These are phyloP conservation scores for Pelusios castaneus DNA, from an alignment of 2,113 vertebrate species.

Conservation along the genomic window DNA sequence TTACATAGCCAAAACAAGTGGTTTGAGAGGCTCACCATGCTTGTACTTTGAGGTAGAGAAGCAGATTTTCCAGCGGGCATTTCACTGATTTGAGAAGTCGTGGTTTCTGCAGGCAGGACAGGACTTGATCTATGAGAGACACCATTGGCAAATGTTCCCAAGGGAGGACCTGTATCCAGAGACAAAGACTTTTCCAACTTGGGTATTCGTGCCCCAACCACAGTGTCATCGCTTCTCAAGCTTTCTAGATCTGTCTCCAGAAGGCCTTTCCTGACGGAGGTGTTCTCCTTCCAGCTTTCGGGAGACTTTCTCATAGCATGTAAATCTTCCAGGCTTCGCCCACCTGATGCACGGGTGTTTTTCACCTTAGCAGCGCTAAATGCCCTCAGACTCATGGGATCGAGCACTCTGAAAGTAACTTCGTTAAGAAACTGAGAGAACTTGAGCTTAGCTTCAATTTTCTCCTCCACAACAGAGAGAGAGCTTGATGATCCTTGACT, in stretches of 20 bases:
- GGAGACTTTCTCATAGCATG: conserved; percentile 45
- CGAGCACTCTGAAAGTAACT: conserved; percentile 85
- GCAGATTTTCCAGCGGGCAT: conserved; percentile 75
- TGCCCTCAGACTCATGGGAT: conserved; percentile 76
- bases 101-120: conserved; percentile 69
- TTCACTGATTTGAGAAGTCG: conserved; percentile 76
- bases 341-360: conserved; percentile 42
- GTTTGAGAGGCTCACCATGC: conserved; percentile 79
- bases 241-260: conserved; percentile 82
- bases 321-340: conserved; percentile 56
- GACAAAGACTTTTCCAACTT: conserved; percentile 65
- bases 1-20: neutral
- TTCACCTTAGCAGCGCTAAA: conserved; percentile 69
- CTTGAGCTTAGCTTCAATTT: conserved; percentile 83
- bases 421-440: conserved; percentile 95
- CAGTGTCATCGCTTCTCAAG: conserved; percentile 73
- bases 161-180: conserved; percentile 47
- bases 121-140: conserved; percentile 35
- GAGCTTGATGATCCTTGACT: conserved; percentile 67
- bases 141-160: conserved; percentile 39
- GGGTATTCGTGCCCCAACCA: neutral
- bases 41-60: conserved; percentile 77
- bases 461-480: conserved; percentile 67
- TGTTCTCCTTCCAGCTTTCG: conserved; percentile 67
- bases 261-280: conserved; percentile 71